Base-by-base conservation (phyloP, 2,113 vertebrate genomes). In the Toxostoma redivivum region DNA sequence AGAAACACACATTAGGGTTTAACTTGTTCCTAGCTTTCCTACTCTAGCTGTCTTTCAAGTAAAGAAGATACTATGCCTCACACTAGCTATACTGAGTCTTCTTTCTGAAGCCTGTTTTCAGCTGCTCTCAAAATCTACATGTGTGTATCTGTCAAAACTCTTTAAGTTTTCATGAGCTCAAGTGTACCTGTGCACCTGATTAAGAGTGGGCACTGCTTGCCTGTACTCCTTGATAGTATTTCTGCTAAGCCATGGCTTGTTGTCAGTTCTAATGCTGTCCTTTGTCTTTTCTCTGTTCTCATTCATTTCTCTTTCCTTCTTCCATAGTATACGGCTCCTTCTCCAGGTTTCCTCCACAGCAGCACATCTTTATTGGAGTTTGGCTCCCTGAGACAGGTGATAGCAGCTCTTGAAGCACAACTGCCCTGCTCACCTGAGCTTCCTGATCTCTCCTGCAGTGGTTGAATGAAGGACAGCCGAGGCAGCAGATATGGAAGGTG, bases 291-390 rank as follows among this genome's bases (percentile, higher is more conserved):
- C 57, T 61, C 23, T 58, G 2, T 58, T 79, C 77, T 92, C 44
- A 95, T 69, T 54, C 7, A 15, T 74, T 85, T 91, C 47, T 97
- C 45, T 77, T 89, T 86, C 58, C 79, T 71, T 94, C 47, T 92
- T 23, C 78, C 62, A 51, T 56, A 92, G 82, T 74, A 82, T 45
- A 48, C 6, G n/a, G 82, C 82, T 96, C 60, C 81, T 94, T 50
- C 84, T 92, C 23, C 73, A 53, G 22, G 40, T 72, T 88, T 81
- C 82, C 22, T 51, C 53, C 1, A 0, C 56, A 82, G 76, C 45
- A 93, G 62, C 38, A 22, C 9, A 35, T 70, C 56, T 7, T 0
- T 12, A 10, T 20, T 90, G 82, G 67, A 86, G 22, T 54, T 57
- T 8, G 15, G 33, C 56, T 81, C 42, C 45, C 64, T 50, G 72